Conservation (phyloP, 2,113 vertebrate genomes). For the Anser brachyrhynchus region DNA sequence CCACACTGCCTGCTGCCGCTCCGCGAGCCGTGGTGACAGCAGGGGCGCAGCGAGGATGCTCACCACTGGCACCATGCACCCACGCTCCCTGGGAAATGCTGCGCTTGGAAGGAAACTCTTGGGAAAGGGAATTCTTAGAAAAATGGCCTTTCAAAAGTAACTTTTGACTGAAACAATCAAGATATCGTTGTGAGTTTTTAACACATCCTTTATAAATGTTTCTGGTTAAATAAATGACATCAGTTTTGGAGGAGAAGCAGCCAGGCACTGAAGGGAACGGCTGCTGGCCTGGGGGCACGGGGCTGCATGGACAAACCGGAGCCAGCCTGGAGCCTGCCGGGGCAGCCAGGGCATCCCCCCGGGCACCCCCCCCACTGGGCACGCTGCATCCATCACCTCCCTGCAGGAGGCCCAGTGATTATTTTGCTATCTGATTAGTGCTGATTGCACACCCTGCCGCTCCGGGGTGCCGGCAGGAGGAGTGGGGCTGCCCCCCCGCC, state of each 20-base stretch:
- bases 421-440: constrained; percentile 56
- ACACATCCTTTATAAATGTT: accelerated
- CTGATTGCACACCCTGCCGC: constrained; percentile 54
- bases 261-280: not conserved
- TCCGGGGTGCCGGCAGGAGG: not conserved
- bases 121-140: not conserved
- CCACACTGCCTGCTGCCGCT: not conserved
- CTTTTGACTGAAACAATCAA: not conserved
- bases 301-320: no score
- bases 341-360: not conserved
- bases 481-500: not conserved
- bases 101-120: not conserved
- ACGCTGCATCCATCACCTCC: not conserved
- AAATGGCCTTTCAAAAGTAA: not conserved
- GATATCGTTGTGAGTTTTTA: not conserved
- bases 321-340: no score
- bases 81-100: accelerated
- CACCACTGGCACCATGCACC: accelerated
- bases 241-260: not conserved
- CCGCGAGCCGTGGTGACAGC: no score
- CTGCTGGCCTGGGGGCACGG: no score
- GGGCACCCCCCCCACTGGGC: not conserved
- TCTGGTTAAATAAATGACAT: not conserved
- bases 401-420: constrained; percentile 56
- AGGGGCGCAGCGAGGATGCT: not conserved